A percentile compares a stretch with the other conserved stretches of the same genome.
phyloP scores from a whole-genome alignment of 2,797 vertebrate genomes.

The Danio albolineatus region DNA sequence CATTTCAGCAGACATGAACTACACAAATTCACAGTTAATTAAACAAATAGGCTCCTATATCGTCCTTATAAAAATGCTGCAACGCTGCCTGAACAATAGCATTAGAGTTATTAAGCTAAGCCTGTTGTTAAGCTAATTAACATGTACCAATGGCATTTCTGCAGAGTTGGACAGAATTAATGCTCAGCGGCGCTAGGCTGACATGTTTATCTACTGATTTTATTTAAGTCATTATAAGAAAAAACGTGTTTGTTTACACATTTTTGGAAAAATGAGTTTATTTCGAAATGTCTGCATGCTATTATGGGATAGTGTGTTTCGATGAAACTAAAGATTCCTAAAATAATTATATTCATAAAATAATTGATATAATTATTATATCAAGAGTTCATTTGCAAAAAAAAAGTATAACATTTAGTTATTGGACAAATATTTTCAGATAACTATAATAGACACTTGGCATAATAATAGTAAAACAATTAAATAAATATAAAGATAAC shows the following conservation, averaged over 20 bases:
- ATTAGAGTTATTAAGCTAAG: conserved; percentile 52
- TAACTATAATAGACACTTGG: too few species aligned
- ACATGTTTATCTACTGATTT: conserved; percentile 6
- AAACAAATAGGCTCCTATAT: conserved; percentile 57
- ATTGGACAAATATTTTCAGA: too few species aligned
- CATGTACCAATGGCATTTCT: conserved; percentile 42
- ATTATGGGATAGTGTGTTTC: not conserved
- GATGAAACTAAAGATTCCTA: not conserved
- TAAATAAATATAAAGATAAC: too few species aligned
- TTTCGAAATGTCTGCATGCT: not conserved
- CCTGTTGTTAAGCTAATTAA: conserved; percentile 59
- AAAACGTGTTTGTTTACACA: not conserved
- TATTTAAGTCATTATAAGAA: not conserved
- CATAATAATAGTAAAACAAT: too few species aligned
- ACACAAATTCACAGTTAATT: conserved; percentile 55
- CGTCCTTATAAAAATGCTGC: conserved; percentile 46
- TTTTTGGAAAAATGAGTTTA: not conserved
- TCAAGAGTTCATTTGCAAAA: too few species aligned
- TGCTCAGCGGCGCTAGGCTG: not conserved
- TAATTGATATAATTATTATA: too few species aligned
- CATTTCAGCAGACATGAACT: conserved; percentile 6
- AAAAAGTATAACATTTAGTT: too few species aligned
- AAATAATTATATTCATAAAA: too few species aligned
- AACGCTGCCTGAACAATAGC: conserved; percentile 45
- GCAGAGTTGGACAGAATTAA: not conserved